phyloP scores from a whole-genome alignment of 2,113 vertebrate genomes.

The Sprattus sprattus region DNA sequence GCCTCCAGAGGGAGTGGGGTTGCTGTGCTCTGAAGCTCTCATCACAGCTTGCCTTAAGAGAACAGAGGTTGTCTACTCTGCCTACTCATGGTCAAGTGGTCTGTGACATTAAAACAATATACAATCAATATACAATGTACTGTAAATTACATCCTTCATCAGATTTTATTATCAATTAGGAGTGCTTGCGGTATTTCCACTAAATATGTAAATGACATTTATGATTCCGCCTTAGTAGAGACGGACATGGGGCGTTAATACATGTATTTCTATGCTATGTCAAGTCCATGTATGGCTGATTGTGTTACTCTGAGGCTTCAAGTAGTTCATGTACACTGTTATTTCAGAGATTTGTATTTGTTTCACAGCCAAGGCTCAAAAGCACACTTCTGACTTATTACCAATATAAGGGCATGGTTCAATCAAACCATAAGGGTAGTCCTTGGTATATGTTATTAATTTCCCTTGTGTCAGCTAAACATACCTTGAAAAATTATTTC shows the following conservation, averaged over 20 bases:
- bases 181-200: neutral
- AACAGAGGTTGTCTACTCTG: constrained; percentile 15
- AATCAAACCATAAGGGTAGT: neutral
- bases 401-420: neutral
- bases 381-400: neutral
- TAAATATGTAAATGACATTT: neutral
- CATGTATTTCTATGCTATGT: neutral
- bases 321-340: neutral
- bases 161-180: neutral
- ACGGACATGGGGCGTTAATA: neutral
- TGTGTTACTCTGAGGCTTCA: neutral
- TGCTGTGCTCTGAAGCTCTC: neutral
- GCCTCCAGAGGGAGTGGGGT: constrained; percentile 13
- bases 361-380: neutral
- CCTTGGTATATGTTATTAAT: neutral
- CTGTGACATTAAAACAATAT: neutral
- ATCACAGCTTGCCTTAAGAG: constrained; percentile 8
- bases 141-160: neutral
- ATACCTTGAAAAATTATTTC: neutral
- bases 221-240: neutral
- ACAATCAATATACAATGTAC: neutral
- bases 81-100: neutral
- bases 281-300: neutral
- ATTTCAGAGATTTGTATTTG: neutral
- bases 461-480: neutral